A percentile compares a stretch with the other conserved stretches of the same genome.
Evolutionary conservation across 2,888 invertebrate genomes (phyloP).

Genomic region (Volucella zonaria): DNA sequence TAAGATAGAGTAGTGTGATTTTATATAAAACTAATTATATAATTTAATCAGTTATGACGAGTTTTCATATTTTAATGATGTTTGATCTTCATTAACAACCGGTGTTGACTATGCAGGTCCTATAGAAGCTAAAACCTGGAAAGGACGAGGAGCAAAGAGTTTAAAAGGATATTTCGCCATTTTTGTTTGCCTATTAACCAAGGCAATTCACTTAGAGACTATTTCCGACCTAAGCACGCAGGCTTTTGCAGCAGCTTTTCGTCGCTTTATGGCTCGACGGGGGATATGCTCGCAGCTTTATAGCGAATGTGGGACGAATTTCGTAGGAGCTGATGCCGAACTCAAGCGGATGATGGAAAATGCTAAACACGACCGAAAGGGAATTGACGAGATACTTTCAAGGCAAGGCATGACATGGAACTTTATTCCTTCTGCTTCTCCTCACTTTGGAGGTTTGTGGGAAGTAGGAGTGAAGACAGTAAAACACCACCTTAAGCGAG

Average conservation of each 20-base stretch:
- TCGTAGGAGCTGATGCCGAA: too few relatives aligned
- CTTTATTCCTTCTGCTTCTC: conserved; percentile 73
- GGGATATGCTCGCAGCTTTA: conserved; percentile 74
- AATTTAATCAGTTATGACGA: too few relatives aligned
- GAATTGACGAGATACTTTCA: neutral
- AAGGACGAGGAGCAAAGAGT: conserved; percentile 28
- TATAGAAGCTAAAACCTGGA: conserved; percentile 23
- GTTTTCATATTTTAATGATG: too few relatives aligned
- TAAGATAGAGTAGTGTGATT: too few relatives aligned
- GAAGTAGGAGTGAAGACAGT: too few relatives aligned
- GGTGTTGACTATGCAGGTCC: too few relatives aligned
- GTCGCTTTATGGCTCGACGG: conserved; percentile 75
- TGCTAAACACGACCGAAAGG: neutral
- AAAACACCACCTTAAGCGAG: too few relatives aligned
- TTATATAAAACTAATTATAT: too few relatives aligned
- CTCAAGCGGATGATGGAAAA: neutral
- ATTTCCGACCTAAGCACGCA: conserved; percentile 68
- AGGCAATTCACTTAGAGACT: conserved; percentile 46
- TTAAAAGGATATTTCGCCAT: conserved; percentile 75
- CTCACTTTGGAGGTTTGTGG: conserved; percentile 33
- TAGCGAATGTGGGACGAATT: conserved; percentile 75
- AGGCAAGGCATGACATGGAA: conserved; percentile 75
- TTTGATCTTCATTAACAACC: too few relatives aligned
- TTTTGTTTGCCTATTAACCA: conserved; percentile 75
- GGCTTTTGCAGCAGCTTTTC: conserved; percentile 65